phyloP scores from a whole-genome alignment of 2,888 invertebrate genomes.

The Leptopterna dolabrata region DNA sequence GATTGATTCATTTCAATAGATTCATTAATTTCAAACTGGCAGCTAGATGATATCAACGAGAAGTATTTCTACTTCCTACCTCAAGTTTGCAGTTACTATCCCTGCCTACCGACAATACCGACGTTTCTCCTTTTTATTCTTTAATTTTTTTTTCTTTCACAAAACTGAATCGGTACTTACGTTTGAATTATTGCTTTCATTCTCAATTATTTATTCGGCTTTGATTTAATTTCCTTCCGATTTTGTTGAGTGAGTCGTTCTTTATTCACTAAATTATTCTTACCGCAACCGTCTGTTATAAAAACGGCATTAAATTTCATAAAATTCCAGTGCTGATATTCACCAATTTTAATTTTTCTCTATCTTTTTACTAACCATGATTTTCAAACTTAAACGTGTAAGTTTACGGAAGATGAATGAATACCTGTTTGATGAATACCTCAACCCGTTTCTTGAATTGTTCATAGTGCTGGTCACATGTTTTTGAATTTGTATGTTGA shows the following conservation, averaged over 20 bases:
- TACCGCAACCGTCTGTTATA: too few relatives aligned
- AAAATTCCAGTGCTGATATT: too few relatives aligned
- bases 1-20: too few relatives aligned
- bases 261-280: too few relatives aligned
- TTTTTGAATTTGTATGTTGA: slow-evolving; percentile 42
- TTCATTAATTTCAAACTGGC: too few relatives aligned
- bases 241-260: not conserved
- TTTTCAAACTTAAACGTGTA: too few relatives aligned
- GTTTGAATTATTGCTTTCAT: not conserved
- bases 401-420: not conserved
- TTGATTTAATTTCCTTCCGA: not conserved
- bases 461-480: not conserved
- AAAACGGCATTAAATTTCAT: too few relatives aligned
- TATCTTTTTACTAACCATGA: too few relatives aligned
- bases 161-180: not conserved
- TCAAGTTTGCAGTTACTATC: too few relatives aligned
- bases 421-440: not conserved
- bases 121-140: not conserved
- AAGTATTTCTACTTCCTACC: too few relatives aligned
- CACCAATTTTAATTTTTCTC: too few relatives aligned
- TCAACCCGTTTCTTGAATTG: not conserved
- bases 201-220: not conserved
- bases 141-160: not conserved
- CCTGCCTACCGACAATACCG: not conserved
- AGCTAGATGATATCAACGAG: too few relatives aligned